These are phyloP conservation scores for Chlorodrepanis virens DNA, from an alignment of 2,113 vertebrate genomes.

Conservation along the genomic window DNA sequence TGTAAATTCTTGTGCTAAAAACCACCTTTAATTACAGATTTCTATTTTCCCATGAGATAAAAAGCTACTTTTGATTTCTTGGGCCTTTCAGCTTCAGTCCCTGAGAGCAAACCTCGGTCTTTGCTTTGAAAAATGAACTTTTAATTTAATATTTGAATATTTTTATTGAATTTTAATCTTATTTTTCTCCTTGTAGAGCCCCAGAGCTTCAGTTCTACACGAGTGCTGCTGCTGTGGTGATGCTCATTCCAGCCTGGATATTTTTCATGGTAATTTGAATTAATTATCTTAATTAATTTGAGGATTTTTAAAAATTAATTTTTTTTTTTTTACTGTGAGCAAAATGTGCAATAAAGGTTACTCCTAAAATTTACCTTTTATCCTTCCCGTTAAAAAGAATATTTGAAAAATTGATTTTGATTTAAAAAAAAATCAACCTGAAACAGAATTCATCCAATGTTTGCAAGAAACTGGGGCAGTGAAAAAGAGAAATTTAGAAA, in stretches of 20 bases:
- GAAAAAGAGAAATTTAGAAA: not conserved
- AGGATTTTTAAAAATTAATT: not conserved
- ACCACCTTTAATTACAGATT: not conserved
- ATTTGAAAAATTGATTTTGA: not conserved
- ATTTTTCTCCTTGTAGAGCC: constrained; percentile 70
- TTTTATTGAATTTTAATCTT: not conserved
- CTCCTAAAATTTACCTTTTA: not conserved
- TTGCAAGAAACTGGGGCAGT: not conserved
- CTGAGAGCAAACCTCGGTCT: not conserved
- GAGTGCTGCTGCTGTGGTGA: constrained; percentile 87
- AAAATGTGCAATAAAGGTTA: not conserved
- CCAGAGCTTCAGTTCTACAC: constrained; percentile 96
- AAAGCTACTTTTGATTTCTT: not conserved
- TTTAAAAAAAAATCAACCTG: not conserved
- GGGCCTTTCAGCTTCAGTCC: not conserved
- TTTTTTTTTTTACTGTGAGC: not conserved
- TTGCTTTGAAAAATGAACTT: not conserved
- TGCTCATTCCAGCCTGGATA: constrained; percentile 94
- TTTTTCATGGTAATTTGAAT: constrained; percentile 85
- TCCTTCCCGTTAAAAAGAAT: not conserved
- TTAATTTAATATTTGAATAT: not conserved
- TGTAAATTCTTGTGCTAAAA: not conserved
- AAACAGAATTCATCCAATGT: not conserved
- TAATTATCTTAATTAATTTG: not conserved
- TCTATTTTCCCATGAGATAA: not conserved